Conservation (phyloP, 2,113 vertebrate genomes). For the Vimba vimba region DNA sequence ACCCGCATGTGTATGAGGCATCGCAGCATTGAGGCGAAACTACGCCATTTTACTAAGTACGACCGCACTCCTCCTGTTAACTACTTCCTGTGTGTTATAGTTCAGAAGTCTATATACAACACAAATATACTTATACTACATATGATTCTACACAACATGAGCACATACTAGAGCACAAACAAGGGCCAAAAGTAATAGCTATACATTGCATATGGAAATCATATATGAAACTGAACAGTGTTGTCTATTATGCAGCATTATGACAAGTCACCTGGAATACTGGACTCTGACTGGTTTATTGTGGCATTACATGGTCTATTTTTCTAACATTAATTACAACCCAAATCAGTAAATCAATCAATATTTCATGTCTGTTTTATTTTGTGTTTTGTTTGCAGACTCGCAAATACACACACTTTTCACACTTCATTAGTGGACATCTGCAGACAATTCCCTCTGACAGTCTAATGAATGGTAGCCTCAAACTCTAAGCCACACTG, state of each 20-base stretch:
- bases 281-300: not conserved
- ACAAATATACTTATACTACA: not conserved
- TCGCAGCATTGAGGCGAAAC: constrained; percentile 97
- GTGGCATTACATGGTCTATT: not conserved
- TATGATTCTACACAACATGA: not conserved
- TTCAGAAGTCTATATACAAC: not conserved
- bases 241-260: not conserved
- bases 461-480: constrained; percentile 36
- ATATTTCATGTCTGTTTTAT: not conserved
- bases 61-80: constrained; percentile 47
- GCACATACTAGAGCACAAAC: not conserved
- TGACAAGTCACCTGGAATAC: not conserved
- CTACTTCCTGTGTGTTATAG: not conserved
- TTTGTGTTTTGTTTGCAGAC: not conserved
- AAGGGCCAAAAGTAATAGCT: not conserved
- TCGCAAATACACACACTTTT: constrained; percentile 5
- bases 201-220: not conserved
- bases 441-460: constrained; percentile 32
- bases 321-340: not conserved
- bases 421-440: constrained; percentile 46
- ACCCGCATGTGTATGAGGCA: constrained; percentile 99
- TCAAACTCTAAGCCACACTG: constrained; percentile 27
- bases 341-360: not conserved
- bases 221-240: not conserved
- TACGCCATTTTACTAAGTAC: constrained; percentile 98